These are phyloP conservation scores for Pseudopipra pipra DNA, from an alignment of 2,113 vertebrate genomes.

Conservation along the genomic window DNA sequence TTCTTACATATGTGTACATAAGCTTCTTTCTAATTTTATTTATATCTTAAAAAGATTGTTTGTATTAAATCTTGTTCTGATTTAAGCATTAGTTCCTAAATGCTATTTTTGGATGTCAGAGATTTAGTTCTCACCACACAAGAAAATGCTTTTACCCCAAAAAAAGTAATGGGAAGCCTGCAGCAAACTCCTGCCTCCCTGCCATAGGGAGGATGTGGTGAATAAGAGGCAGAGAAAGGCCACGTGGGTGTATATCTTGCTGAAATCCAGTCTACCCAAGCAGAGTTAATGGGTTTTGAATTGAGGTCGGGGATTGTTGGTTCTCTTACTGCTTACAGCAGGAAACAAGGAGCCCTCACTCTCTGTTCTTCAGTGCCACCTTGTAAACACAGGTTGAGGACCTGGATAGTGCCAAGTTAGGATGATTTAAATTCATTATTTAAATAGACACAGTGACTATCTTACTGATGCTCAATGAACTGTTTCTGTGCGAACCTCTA, in stretches of 20 bases:
- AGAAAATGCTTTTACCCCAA: background rate
- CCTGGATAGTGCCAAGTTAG: background rate
- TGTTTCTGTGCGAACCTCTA: background rate
- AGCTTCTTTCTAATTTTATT: background rate
- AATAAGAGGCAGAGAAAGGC: background rate
- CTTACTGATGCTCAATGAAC: background rate
- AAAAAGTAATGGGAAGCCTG: background rate
- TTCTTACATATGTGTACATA: background rate
- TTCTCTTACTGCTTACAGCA: background rate
- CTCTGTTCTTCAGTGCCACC: background rate
- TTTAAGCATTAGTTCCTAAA: background rate
- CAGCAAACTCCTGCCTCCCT: background rate
- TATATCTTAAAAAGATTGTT: background rate
- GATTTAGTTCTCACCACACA: background rate
- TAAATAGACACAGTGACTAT: background rate
- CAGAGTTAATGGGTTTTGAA: background rate
- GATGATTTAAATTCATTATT: background rate
- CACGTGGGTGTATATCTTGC: background rate
- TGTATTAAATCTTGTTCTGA: background rate
- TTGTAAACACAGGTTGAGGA: background rate
- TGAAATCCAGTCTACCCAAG: background rate
- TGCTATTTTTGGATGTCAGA: background rate
- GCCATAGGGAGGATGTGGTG: background rate
- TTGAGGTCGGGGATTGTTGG: fast-evolving
- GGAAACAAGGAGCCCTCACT: background rate